Evolutionary conservation across 2,888 invertebrate genomes (phyloP), one percentile per base, ranked within the genome.

Genomic region (Orthosia gracilis): DNA sequence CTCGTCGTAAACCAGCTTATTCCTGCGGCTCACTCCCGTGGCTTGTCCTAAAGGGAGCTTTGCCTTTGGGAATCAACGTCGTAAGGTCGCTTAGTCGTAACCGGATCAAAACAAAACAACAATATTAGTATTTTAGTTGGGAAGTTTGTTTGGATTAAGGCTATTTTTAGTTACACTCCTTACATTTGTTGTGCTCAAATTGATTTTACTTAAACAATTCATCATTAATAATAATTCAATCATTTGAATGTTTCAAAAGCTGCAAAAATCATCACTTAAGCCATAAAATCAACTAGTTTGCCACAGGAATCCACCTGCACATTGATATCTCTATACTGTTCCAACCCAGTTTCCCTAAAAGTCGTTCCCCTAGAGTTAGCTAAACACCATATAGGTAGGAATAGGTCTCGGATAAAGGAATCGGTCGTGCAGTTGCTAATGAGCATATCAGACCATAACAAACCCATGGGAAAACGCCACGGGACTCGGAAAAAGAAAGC

Each of bases 281-380:
- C 55, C 3, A 74, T 21, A 21, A 40, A 52, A 54, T 55, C 21
- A 23, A 65, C n/a, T 26, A 11, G 23, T n/a, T 52, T 4, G 3
- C 47, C n/a, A 47, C 9, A 49, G 55, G n/a, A 49, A 76, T 76
- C 26, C 76, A 80, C 71, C 55, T 80, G 79, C 11, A 31, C 52
- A 49, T 49, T 80, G 80, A 80, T 80, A 69, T 68, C 76, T 80
- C 47, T 68, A 80, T 80, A 52, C 54, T 31, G 17, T 23, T 45
- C 50, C 58, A 71, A 80, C 76, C 76, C 49, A 80, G 80, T 80
- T 80, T 77, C 80, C 80, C 77, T 80, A 80, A 69, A 80, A 62
- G 80, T 80, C 64, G 26, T 17, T 76, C 40, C 17, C 57, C 68
- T 31, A 17, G 45, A 61, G 21, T 52, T 26, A 80, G 80, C 80